These are phyloP conservation scores for Notiomystis cincta DNA, from an alignment of 2,113 vertebrate genomes.

Conservation along the genomic window DNA sequence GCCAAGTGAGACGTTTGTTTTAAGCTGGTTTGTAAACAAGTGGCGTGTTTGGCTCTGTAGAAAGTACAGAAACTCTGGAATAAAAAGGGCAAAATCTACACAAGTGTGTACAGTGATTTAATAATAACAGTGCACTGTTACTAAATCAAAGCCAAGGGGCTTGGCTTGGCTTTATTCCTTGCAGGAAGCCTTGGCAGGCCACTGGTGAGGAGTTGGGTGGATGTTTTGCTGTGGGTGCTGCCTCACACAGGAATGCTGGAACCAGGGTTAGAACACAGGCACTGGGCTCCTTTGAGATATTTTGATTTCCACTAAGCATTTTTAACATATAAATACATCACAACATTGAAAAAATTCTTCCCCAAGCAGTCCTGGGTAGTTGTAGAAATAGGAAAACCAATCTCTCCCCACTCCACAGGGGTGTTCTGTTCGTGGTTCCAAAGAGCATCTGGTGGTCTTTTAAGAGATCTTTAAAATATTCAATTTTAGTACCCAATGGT, in stretches of 20 bases:
- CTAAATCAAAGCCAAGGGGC: background rate
- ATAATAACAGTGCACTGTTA: too few species aligned
- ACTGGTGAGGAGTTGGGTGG: background rate
- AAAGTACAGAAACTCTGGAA: constrained; percentile 34
- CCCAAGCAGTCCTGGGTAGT: background rate
- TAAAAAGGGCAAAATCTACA: constrained; percentile 28
- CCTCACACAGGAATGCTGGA: background rate
- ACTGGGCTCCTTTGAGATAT: background rate
- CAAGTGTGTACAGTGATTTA: background rate
- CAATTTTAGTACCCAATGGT: background rate
- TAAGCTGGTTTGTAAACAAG: constrained; percentile 38
- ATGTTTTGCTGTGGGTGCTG: background rate
- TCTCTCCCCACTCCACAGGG: background rate
- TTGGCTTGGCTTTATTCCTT: background rate
- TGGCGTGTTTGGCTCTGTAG: constrained; percentile 45
- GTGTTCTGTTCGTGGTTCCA: background rate
- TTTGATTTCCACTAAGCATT: background rate
- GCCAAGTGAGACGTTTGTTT: background rate
- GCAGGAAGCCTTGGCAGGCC: background rate
- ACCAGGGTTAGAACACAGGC: background rate
- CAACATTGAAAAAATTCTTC: background rate
- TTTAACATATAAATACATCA: background rate
- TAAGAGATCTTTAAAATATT: background rate
- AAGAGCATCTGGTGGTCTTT: background rate
- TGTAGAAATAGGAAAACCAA: background rate